These are phyloP conservation scores for Sporophila hypoxantha DNA, from an alignment of 2,113 vertebrate genomes.

Conservation along the genomic window DNA sequence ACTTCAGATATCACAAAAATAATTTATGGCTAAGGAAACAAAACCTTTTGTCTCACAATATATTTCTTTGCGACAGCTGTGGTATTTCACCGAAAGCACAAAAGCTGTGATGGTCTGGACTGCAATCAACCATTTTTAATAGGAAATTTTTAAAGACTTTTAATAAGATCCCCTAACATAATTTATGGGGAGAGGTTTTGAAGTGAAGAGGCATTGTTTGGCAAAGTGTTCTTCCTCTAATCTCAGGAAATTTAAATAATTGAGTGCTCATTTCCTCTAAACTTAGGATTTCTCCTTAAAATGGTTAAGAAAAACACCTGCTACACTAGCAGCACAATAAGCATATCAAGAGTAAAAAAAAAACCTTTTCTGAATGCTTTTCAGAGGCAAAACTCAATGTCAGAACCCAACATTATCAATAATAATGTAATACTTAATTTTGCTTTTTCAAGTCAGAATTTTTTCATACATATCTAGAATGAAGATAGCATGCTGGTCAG, in stretches of 20 bases:
- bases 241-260: constrained; percentile 84
- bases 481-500: not conserved
- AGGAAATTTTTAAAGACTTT: constrained; percentile 84
- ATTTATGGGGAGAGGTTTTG: constrained; percentile 91
- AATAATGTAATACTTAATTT: not conserved
- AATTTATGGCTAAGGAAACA: constrained; percentile 80
- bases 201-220: constrained; percentile 93
- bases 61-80: constrained; percentile 89
- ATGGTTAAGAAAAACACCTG: constrained; percentile 77
- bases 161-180: constrained; percentile 84
- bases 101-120: constrained; percentile 79
- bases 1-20: constrained; percentile 74
- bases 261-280: constrained; percentile 75
- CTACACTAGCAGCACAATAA: constrained; percentile 46
- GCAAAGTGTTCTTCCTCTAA: constrained; percentile 88
- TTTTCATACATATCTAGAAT: not conserved
- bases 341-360: not conserved
- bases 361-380: not conserved
- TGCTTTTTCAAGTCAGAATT: not conserved
- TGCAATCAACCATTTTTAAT: constrained; percentile 86
- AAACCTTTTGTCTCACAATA: constrained; percentile 80
- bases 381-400: not conserved
- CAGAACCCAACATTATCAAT: not conserved
- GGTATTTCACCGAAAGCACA: constrained; percentile 82
- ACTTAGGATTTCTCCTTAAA: constrained; percentile 65